These are phyloP conservation scores for Pongo abelii DNA, from an alignment of 2,113 vertebrate genomes.

Conservation along the genomic window DNA sequence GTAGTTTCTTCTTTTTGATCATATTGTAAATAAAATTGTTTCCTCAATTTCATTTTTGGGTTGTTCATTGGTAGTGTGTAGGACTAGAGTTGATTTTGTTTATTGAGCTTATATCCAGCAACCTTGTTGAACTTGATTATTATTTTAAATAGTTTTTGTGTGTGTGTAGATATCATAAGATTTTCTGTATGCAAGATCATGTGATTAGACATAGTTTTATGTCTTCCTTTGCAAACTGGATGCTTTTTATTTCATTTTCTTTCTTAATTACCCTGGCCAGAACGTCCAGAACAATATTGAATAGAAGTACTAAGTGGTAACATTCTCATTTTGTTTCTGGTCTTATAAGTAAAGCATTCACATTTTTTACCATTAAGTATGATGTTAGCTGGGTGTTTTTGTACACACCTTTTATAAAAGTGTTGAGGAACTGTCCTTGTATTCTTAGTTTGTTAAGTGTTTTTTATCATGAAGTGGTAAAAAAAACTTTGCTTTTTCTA, in stretches of 20 bases:
- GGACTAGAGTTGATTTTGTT: not conserved
- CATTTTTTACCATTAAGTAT: not conserved
- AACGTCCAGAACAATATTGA: not conserved
- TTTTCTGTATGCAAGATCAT: not conserved
- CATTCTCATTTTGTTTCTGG: not conserved
- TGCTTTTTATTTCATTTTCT: not conserved
- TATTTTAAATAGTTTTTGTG: not conserved
- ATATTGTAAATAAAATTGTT: not conserved
- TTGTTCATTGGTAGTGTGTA: not conserved
- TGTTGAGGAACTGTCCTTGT: not conserved
- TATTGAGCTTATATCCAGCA: not conserved
- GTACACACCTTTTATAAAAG: not conserved
- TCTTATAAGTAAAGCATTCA: not conserved
- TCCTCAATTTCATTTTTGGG: not conserved
- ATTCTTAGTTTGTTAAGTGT: not conserved
- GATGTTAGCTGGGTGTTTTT: not conserved
- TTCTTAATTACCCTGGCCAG: not conserved
- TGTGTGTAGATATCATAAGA: not conserved
- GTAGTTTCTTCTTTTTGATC: not conserved
- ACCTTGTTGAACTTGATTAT: not conserved
- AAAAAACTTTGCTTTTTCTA: not conserved
- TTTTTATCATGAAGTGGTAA: not conserved
- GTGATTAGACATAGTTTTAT: not conserved
- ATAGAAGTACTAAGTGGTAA: not conserved
- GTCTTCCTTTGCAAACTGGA: not conserved